Evolutionary conservation across 2,888 invertebrate genomes (phyloP), one percentile per base, ranked within the genome.

Genomic region (Dryobotodes eremita): DNA sequence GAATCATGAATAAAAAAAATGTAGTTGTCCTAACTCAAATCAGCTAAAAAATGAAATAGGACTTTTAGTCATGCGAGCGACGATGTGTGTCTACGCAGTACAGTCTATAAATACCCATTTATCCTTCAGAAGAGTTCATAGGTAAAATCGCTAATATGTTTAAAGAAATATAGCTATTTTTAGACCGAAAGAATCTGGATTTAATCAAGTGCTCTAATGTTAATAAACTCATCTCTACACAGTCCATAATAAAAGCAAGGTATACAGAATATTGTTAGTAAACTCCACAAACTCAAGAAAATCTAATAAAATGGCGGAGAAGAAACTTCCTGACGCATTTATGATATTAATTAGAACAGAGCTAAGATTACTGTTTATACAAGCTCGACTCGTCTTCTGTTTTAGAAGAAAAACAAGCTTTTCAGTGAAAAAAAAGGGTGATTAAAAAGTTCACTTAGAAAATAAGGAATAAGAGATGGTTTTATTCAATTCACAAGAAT

Each of bases 301-400:
- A 46, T 64, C 23, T 59, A 23, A 65, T 59, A 82, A 64, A 69
- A 77, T 69, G 20, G 15, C 36, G 23, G 23, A 46, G 11, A 78
- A 50, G 26, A 59, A 68, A 64, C 48, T 74, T 66, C 0, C 48
- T 48, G 23, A 50, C 1, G 31, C 59, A 50, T 76, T 82, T 55
- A 75, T 66, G 17, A 85, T 59, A 59, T 64, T 71, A 75, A 81
- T 84, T 84, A 72, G 68, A 15, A 26, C 26, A 15, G 3, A 15
- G 48, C 68, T 75, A 64, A 69, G 68, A 83, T 64, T 71, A 80
- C 57, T 71, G n/a, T 71, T 55, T 55, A 61, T 15, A 57, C 46
- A 75, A 85, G 15, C 61, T 66, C 46, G 31, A 64, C 36, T 68
- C 42, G 11, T 23, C 17, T 65, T 20, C 53, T 42, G n/a, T 10